These are phyloP conservation scores for Microctonus aethiopoides DNA, from an alignment of 2,888 invertebrate genomes.

Conservation along the genomic window DNA sequence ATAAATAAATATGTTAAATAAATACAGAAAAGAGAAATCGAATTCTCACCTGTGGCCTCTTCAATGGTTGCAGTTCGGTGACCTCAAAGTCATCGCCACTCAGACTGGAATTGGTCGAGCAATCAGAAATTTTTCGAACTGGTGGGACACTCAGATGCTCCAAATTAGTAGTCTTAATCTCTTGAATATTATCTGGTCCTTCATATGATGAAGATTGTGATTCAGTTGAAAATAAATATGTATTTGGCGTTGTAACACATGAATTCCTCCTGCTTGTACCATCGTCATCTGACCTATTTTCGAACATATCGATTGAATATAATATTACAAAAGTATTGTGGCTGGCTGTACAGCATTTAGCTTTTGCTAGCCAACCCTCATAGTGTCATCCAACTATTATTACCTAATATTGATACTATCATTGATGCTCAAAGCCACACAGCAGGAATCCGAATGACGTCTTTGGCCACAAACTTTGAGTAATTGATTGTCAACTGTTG, in stretches of 20 bases:
- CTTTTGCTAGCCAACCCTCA: no score
- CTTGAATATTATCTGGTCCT: constrained; percentile 32
- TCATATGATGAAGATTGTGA: constrained; percentile 25
- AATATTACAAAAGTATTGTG: background rate
- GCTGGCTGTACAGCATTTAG: constrained; percentile 1
- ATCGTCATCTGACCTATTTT: constrained; percentile 39
- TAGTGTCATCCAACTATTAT: constrained; percentile 20
- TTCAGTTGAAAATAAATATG: constrained; percentile 41
- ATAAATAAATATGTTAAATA: constrained; percentile 4
- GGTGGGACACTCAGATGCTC: constrained; percentile 58
- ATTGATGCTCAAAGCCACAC: constrained; percentile 51
- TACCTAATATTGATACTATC: constrained; percentile 40
- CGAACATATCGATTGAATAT: background rate
- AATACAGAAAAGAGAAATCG: background rate
- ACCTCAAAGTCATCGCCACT: constrained; percentile 80
- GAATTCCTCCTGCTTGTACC: constrained; percentile 58
- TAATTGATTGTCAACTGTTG: constrained; percentile 46
- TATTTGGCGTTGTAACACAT: constrained; percentile 53
- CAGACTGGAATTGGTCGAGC: constrained; percentile 80
- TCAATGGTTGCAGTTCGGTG: constrained; percentile 59
- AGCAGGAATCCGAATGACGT: constrained; percentile 63
- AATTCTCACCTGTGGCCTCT: constrained; percentile 56
- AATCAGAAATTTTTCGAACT: constrained; percentile 75
- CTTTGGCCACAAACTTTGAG: constrained; percentile 56
- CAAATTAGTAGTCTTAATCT: constrained; percentile 40